These are phyloP conservation scores for Atopsyche davidsoni DNA, from an alignment of 1,140 invertebrate species.

Conservation along the genomic window DNA sequence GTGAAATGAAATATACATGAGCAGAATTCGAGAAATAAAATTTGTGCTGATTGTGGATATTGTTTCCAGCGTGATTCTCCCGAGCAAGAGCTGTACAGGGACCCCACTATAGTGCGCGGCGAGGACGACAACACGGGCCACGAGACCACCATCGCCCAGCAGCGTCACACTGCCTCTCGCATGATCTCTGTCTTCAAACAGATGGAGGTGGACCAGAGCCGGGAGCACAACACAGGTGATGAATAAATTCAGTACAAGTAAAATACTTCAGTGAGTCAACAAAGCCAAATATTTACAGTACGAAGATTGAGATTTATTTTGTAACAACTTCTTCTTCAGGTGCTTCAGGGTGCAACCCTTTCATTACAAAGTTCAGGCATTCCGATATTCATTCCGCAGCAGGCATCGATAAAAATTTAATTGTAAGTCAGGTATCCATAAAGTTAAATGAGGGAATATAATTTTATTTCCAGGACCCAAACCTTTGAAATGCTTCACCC, in stretches of 20 bases:
- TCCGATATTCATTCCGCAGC: too few relatives aligned
- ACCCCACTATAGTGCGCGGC: conserved; percentile 66
- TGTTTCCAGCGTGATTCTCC: conserved; percentile 51
- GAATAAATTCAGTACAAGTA: too few relatives aligned
- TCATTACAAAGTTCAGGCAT: too few relatives aligned
- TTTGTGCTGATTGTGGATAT: too few relatives aligned
- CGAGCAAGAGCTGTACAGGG: conserved; percentile 67
- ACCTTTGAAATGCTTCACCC: conserved; percentile 82
- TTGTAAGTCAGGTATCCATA: too few relatives aligned
- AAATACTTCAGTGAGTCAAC: too few relatives aligned
- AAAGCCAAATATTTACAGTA: too few relatives aligned
- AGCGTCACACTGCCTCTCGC: conserved; percentile 70
- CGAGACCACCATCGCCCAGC: conserved; percentile 52
- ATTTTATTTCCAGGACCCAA: conserved; percentile 56
- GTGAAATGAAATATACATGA: not conserved
- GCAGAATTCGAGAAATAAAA: not conserved
- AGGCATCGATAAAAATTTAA: too few relatives aligned
- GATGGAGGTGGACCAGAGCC: conserved; percentile 67
- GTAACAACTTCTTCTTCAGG: too few relatives aligned
- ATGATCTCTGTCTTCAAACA: conserved; percentile 83
- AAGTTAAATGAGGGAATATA: too few relatives aligned
- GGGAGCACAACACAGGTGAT: conserved; percentile 53
- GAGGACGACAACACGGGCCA: conserved; percentile 53
- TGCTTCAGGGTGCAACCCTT: too few relatives aligned
- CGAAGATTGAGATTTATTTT: too few relatives aligned